phyloP scores from a whole-genome alignment of 2,797 vertebrate species.

The Mus caroli region DNA sequence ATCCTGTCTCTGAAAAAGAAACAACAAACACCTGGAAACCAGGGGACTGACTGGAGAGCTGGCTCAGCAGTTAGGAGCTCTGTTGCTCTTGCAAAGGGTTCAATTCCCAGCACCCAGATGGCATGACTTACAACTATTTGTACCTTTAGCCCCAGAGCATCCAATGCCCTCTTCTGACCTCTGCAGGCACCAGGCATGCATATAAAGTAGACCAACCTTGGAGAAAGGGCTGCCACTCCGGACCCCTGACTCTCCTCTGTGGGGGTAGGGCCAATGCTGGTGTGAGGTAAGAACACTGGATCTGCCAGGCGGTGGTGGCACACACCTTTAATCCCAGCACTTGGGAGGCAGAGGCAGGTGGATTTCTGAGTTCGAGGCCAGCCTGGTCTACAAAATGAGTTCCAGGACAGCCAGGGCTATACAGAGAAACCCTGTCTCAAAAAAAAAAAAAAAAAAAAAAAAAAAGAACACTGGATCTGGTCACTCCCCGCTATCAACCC shows the following conservation, averaged over 20 bases:
- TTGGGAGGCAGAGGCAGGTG: no score
- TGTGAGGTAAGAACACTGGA: background rate
- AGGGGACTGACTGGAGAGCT: background rate
- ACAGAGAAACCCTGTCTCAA: no score
- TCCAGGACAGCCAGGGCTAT: no score
- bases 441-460: no score
- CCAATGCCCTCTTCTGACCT: background rate
- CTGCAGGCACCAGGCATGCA: background rate
- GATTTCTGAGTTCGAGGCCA: no score
- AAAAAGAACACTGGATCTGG: rapidly evolving
- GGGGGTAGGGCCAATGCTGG: background rate
- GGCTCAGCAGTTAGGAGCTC: background rate
- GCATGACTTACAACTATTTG: no score
- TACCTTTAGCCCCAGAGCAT: background rate
- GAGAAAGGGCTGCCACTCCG: rapidly evolving
- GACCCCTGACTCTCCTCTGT: background rate
- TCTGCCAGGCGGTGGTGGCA: no score
- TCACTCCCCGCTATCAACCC: background rate
- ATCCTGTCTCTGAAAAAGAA: background rate
- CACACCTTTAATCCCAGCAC: no score
- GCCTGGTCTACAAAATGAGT: no score
- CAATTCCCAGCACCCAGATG: background rate
- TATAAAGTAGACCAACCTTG: rapidly evolving
- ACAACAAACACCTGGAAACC: background rate
- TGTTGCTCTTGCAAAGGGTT: background rate